Base-by-base conservation (phyloP, 2,888 invertebrate genomes). In the Apotomis capreana region DNA sequence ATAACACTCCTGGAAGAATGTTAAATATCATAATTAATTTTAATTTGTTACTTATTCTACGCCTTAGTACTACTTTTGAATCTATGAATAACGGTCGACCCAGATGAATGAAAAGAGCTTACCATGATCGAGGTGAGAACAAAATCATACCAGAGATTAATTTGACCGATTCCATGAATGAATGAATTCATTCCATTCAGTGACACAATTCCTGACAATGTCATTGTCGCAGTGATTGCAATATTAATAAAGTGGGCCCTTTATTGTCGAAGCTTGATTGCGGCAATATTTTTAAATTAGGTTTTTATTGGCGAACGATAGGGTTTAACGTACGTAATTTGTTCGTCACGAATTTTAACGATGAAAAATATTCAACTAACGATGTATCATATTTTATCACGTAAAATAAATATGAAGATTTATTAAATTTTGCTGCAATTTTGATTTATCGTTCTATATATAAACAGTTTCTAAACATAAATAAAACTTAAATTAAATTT, bases 171-270 rank as follows among this genome's bases (percentile, higher is more conserved):
- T 71, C 59, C 46, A 61, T 46, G 67, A 68, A 68, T 59, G 63
- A 63, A 72, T 68, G 72, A 62, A 59, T 63, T 63, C 58, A 59
- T 46, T 68, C 68, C 59, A 54, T 72, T 72, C 63, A 58, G 44
- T 46, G 54, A 61, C 54, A 54, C 60, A 61, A 55, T 61, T 57
- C 57, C 46, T 46, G 55, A 46, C 55, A 65, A 57, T 46, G 65
- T 44, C 65, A 65, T 65, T 57, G 65, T 65, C 12, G 6, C 37
- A 0, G 46, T 65, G 65, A 57, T 57, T 65, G 65, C 26, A 26
- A 57, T 36, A 49, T 49, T 49, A 44, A 26, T 65, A 65, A 65
- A 65, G 44, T 46, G 57, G 55, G 65, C 36, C 46, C 36, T 65
- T 46, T 54, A 65, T 55, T 57, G 64, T 64, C 64, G 15, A 54